Percentiles rank a stretch among this genome's conserved stretches.
Conservation (phyloP, 2,797 vertebrate genomes). For the Dicrostonyx torquatus region DNA sequence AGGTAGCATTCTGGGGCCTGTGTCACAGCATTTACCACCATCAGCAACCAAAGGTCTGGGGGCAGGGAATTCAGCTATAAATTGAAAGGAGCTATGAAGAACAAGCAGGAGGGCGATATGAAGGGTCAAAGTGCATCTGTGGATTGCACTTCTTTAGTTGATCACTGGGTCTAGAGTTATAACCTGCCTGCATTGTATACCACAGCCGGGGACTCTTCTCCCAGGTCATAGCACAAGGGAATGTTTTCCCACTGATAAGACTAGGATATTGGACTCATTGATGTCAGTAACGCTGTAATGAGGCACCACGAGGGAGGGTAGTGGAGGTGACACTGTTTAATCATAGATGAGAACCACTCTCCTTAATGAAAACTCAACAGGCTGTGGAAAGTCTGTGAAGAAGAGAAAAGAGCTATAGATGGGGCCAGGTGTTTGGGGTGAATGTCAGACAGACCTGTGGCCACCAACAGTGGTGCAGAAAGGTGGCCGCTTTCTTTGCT, state of each 20-base stretch:
- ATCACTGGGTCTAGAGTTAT: not conserved
- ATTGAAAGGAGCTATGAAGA: not conserved
- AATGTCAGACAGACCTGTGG: not conserved
- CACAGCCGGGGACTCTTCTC: not conserved
- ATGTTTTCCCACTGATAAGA: not conserved
- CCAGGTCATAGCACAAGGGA: not conserved
- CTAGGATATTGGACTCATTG: not conserved
- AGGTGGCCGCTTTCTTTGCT: not conserved
- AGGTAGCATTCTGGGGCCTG: not conserved
- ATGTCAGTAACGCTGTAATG: not conserved
- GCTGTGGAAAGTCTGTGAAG: not conserved
- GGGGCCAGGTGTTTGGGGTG: not conserved
- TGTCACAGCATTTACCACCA: not conserved
- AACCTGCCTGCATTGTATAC: not conserved
- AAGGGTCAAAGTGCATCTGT: not conserved
- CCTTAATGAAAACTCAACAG: constrained; percentile 34
- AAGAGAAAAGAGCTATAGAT: not conserved
- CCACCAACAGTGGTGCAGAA: not conserved
- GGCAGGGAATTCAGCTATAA: not conserved
- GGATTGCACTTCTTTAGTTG: not conserved
- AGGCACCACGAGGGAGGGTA: not conserved
- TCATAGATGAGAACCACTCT: constrained; percentile 12
- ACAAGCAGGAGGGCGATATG: not conserved
- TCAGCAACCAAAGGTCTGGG: not conserved
- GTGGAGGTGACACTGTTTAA: not conserved